Base-by-base conservation (phyloP, 2,888 invertebrate species). In the Azorinus chamasolen region DNA sequence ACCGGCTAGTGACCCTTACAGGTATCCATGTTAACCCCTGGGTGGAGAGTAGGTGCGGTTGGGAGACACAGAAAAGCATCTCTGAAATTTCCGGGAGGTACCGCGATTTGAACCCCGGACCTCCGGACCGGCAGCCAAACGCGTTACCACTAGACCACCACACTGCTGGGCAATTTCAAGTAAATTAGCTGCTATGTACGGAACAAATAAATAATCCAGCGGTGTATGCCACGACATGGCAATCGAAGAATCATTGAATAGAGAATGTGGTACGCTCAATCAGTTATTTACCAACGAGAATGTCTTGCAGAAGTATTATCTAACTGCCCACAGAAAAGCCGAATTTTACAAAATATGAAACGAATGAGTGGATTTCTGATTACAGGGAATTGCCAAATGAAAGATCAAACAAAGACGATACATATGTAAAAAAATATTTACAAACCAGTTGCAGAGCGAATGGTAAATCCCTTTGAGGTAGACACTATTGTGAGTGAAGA, bases 191-290 rank as follows among this genome's bases (percentile, higher is more conserved):
- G 51, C 41, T 22, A 24, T 53, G 22, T 46, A 64, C 18, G 18
- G 55, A n/a, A 45, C 27, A 25, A 18, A n/a, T 48, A 57, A 58
- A 16, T 51, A 64, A 51, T 71, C 65, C 50, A 50, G 50, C 43
- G 64, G 46, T n/a, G 64, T 65, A 12, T 65, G 71, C 51, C 58
- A 71, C 41, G 57, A 71, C 32, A 57, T 65, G 71, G 71, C 50
- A 10, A 48, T 71, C 16, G 51, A 65, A 25, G 62, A 70, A 37
- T 45, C 55, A 5, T 24, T 63, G 10, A 71, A 58, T 51, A 58
- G 51, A 50, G 70, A 70, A 22, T 71, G 64, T 64, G 64, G 64
- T 6, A 65, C 57, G 24, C 51, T 32, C 27, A 16, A 53, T 39
- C 63, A 58, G 12, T 25, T 71, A 25, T 71, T 53, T 41, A 43